Conservation (phyloP, 1,140 invertebrate genomes). For the Drosophila hydei region DNA sequence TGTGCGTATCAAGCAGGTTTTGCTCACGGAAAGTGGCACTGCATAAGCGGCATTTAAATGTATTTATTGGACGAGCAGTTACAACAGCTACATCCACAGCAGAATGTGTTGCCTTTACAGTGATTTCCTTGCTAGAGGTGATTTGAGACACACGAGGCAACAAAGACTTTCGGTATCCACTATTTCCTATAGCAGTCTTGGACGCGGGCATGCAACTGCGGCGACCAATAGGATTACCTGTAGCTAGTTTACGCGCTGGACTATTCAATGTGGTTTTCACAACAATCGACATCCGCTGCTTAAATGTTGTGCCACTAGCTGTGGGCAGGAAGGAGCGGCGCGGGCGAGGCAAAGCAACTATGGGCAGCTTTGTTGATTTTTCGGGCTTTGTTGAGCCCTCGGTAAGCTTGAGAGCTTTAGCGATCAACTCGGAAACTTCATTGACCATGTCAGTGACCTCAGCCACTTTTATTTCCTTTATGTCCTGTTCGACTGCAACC, state of each 20-base stretch:
- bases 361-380: neutral
- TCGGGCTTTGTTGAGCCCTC: slow-evolving; percentile 31
- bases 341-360: slow-evolving; percentile 27
- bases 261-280: slow-evolving; percentile 79
- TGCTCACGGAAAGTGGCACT: slow-evolving; percentile 45
- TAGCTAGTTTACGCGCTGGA: slow-evolving; percentile 67
- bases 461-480: neutral
- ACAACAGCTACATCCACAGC: neutral
- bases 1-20: slow-evolving; percentile 53
- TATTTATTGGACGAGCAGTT: neutral
- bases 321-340: slow-evolving; percentile 63
- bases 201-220: slow-evolving; percentile 54
- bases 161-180: slow-evolving; percentile 25
- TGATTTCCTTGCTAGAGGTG: neutral
- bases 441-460: slow-evolving; percentile 42
- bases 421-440: slow-evolving; percentile 63
- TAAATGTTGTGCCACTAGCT: slow-evolving; percentile 47
- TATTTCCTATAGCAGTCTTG: neutral
- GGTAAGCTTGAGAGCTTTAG: slow-evolving; percentile 62
- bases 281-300: slow-evolving; percentile 76
- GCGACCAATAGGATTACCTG: slow-evolving; percentile 12
- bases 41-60: slow-evolving; percentile 57
- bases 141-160: neutral
- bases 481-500: neutral
- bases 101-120: neutral